These are phyloP conservation scores for Gobius niger DNA, from an alignment of 2,113 vertebrate species.

Conservation along the genomic window DNA sequence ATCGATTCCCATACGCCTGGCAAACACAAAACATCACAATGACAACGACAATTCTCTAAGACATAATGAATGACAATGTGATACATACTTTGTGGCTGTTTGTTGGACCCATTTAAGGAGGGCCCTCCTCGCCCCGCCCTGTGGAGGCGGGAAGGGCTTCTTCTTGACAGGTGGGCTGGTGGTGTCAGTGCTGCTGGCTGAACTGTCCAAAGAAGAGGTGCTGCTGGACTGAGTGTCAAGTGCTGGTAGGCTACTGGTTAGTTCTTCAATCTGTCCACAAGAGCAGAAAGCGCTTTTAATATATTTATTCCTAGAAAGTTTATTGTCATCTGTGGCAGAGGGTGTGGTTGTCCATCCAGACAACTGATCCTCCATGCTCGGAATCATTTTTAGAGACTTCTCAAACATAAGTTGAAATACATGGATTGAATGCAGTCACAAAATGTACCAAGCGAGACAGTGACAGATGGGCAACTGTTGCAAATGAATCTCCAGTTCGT, in stretches of 20 bases:
- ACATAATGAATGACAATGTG: not conserved
- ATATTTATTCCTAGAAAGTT: not conserved
- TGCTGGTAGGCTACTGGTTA: slow-evolving; percentile 90
- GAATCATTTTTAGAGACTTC: too few relatives aligned
- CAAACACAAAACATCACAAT: slow-evolving; percentile 14
- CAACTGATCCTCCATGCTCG: too few relatives aligned
- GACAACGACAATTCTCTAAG: slow-evolving; percentile 1
- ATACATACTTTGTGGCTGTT: slow-evolving; percentile 87
- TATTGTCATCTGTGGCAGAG: not conserved
- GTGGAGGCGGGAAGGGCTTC: slow-evolving; percentile 84
- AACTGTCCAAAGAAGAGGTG: slow-evolving; percentile 88
- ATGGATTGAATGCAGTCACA: not conserved
- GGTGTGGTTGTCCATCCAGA: too few relatives aligned
- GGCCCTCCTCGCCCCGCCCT: slow-evolving; percentile 90
- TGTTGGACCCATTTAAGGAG: slow-evolving; percentile 95
- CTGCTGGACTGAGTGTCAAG: slow-evolving; percentile 86
- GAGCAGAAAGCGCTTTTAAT: too few relatives aligned
- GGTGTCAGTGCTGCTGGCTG: slow-evolving; percentile 84
- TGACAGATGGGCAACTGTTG: slow-evolving; percentile 12
- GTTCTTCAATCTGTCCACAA: slow-evolving; percentile 87
- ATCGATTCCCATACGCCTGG: slow-evolving; percentile 85
- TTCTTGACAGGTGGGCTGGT: slow-evolving; percentile 91
- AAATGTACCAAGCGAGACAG: slow-evolving; percentile 6
- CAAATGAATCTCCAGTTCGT: slow-evolving; percentile 4
- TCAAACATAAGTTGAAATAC: not conserved